A percentile compares a stretch with the other conserved stretches of the same genome.
These are phyloP conservation scores for Chlorops oryzae DNA, from an alignment of 1,140 invertebrate genomes.

Conservation along the genomic window DNA sequence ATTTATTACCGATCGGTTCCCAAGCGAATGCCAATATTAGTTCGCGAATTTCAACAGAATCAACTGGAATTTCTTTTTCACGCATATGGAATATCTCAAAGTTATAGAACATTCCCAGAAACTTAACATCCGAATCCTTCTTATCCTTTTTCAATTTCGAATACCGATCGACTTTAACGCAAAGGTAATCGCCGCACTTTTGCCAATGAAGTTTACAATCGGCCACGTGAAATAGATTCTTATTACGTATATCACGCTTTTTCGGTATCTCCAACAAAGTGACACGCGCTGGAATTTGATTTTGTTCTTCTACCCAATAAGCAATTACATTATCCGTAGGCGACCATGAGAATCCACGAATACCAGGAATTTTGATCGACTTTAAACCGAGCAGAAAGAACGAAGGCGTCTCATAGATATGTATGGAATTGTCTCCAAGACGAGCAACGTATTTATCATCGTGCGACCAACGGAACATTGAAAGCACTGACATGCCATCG, in stretches of 20 bases:
- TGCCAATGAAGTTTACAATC: constrained; percentile 99
- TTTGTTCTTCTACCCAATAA: constrained; percentile 98
- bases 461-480: constrained; percentile 94
- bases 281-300: constrained; percentile 81
- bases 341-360: constrained; percentile 95
- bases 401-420: constrained; percentile 92
- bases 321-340: constrained; percentile 94
- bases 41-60: constrained; percentile 92
- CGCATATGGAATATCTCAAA: constrained; percentile 99
- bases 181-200: constrained; percentile 94
- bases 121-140: constrained; percentile 80
- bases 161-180: constrained; percentile 97
- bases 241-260: constrained; percentile 86
- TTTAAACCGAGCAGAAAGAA: constrained; percentile 92
- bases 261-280: constrained; percentile 79
- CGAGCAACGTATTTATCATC: constrained; percentile 96
- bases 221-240: constrained; percentile 96
- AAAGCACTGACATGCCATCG: constrained; percentile 76
- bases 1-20: constrained; percentile 95
- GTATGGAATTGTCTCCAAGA: constrained; percentile 76
- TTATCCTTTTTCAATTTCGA: constrained; percentile 89
- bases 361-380: constrained; percentile 85
- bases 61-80: constrained; percentile 96
- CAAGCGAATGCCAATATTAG: constrained; percentile 94
- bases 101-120: constrained; percentile 96